phyloP scores from a whole-genome alignment of 2,888 invertebrate species.

The Leistus spinibarbis region DNA sequence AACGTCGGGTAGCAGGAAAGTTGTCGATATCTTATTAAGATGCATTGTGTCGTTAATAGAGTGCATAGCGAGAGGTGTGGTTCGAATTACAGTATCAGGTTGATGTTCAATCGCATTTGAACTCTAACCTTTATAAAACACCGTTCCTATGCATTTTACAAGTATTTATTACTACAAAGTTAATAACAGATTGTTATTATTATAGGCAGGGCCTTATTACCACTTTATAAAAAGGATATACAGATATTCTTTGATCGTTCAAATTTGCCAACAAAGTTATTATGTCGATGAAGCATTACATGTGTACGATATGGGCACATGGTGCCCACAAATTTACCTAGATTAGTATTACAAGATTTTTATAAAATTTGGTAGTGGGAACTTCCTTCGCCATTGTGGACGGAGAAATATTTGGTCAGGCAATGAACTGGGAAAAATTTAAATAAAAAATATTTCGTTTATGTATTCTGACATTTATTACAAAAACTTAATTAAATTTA shows the following conservation, averaged over 20 bases:
- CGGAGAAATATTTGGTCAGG: background rate
- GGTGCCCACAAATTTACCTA: too few relatives aligned
- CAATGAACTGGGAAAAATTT: background rate
- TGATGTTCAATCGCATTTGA: background rate
- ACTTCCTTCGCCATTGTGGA: too few relatives aligned
- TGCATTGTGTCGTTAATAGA: background rate
- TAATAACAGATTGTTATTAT: background rate
- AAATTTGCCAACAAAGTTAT: too few relatives aligned
- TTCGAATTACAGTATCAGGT: background rate
- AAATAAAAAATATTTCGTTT: conserved; percentile 23
- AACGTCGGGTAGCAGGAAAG: background rate
- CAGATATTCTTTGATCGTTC: too few relatives aligned
- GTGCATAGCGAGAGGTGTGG: background rate
- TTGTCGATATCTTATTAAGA: background rate
- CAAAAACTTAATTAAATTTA: conserved; percentile 34
- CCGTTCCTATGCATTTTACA: background rate
- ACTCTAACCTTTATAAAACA: background rate
- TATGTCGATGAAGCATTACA: too few relatives aligned
- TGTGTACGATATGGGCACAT: too few relatives aligned
- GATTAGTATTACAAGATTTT: too few relatives aligned
- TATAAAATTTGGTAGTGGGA: too few relatives aligned
- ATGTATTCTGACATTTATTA: conserved; percentile 27
- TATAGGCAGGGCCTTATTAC: too few relatives aligned
- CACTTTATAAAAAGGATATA: too few relatives aligned
- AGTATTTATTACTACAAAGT: background rate